These are phyloP conservation scores for Danionella cerebrum DNA, from an alignment of 2,113 vertebrate species.

Conservation along the genomic window DNA sequence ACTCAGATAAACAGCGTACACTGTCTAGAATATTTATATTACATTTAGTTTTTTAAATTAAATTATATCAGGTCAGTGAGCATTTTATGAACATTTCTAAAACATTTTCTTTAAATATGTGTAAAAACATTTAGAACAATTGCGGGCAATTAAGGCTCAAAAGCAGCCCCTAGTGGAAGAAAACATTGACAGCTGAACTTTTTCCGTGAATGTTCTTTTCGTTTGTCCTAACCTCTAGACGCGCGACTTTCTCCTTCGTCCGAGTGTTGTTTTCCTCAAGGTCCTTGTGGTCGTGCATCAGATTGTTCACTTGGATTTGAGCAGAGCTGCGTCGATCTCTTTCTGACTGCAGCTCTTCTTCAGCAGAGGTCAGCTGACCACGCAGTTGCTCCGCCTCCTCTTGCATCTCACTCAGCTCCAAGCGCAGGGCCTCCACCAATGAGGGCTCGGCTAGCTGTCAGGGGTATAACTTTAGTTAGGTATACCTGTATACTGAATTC, in stretches of 20 bases:
- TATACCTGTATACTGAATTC: too few species aligned
- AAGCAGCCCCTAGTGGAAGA: too few species aligned
- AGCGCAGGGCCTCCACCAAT: slow-evolving; percentile 67
- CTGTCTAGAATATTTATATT: too few species aligned
- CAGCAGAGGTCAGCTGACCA: slow-evolving; percentile 59
- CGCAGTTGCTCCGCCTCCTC: slow-evolving; percentile 65
- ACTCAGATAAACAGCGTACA: too few species aligned
- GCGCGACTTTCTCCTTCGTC: slow-evolving; percentile 53
- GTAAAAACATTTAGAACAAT: too few species aligned
- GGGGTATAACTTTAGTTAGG: too few species aligned
- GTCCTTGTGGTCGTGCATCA: slow-evolving; percentile 40
- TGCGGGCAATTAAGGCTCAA: too few species aligned
- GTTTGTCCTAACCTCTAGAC: slow-evolving; percentile 55
- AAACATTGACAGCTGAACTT: background rate
- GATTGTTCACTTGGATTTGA: slow-evolving; percentile 16
- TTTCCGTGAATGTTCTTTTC: background rate
- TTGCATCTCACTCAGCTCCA: slow-evolving; percentile 56
- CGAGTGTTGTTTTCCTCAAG: slow-evolving; percentile 43
- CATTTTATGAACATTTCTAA: too few species aligned
- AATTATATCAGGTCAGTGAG: too few species aligned
- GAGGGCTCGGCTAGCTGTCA: slow-evolving; percentile 68
- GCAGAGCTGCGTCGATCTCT: slow-evolving; percentile 48
- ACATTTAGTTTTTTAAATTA: too few species aligned
- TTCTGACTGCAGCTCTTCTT: slow-evolving; percentile 71
- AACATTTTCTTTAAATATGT: too few species aligned